Base-by-base conservation (phyloP, 2,888 invertebrate species). In the Neuroscelio doddi region DNA sequence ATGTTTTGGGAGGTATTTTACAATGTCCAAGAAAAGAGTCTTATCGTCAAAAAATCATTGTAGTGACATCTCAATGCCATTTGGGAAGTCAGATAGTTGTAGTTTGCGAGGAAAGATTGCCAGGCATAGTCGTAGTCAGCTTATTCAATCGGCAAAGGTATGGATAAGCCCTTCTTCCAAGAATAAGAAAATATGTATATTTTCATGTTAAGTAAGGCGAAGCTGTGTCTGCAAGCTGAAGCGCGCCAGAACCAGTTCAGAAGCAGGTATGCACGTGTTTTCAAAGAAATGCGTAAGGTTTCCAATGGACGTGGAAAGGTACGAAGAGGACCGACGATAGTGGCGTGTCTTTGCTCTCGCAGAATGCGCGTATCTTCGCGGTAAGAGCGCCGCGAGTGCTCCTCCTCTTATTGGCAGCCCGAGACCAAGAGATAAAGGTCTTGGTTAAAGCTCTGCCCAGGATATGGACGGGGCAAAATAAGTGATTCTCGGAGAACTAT, bases 401-500 rank as follows among this genome's bases (percentile, higher is more conserved):
- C 51, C 55, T 62, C 41, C 50, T 55, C 34, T 62, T 55, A 59
- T 55, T 62, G 55, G 55, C 55, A 55, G 62, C 45, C 51, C 27
- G 55, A 50, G 56, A 27, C 44, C 50, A 34, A 15, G 44, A 50
- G 62, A 56, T 62, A 62, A 62, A 56, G 39, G 55, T 38, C 53
- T 53, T 30, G 34, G 32, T 44, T 36, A 59, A 64, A 53, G 46
- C 30, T 47, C 41, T 51, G 52, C 52, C 41, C 47, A 32, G 50
- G 50, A 62, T 62, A 55, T 58, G 46, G 49, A 53, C 53, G 58
- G 44, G 42, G 59, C 39, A 65, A 64, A 63, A 64, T 61, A 64
- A 71, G 71, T 69, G 74, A 77, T 77, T 75, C 74, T 41, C 42
- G 34, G 57, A 47, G 62, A 63, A 68, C 74, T 73, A 76, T 76